phyloP scores from a whole-genome alignment of 2,888 invertebrate species.

The Zaprionus bogoriensis region DNA sequence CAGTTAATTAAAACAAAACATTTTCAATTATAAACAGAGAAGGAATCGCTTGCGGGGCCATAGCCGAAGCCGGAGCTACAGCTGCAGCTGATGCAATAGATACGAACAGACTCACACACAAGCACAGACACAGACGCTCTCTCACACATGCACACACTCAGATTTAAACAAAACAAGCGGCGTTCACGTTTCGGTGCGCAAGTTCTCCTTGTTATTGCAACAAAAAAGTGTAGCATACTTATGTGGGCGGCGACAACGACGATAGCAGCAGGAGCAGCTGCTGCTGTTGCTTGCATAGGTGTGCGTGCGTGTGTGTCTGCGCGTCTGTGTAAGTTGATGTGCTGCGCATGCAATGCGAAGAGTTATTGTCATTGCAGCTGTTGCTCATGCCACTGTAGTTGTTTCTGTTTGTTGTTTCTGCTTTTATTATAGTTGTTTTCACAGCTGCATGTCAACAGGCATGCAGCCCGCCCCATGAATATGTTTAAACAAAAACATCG shows the following conservation, averaged over 20 bases:
- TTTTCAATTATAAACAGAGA: slow-evolving; percentile 71
- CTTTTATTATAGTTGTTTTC: slow-evolving; percentile 58
- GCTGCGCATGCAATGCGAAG: slow-evolving; percentile 37
- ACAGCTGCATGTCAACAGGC: slow-evolving; percentile 61
- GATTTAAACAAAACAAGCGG: slow-evolving; percentile 39
- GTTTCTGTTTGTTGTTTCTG: slow-evolving; percentile 55
- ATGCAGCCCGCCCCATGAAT: slow-evolving; percentile 55
- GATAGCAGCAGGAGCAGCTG: slow-evolving; percentile 26
- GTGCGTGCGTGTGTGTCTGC: slow-evolving; percentile 13
- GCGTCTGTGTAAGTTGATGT: slow-evolving; percentile 6
- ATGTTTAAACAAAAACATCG: slow-evolving; percentile 62
- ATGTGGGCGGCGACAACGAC: slow-evolving; percentile 43
- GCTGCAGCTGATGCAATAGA: slow-evolving; percentile 22
- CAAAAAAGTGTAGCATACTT: slow-evolving; percentile 58
- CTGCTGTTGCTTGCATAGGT: slow-evolving; percentile 48
- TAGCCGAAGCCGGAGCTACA: slow-evolving; percentile 14
- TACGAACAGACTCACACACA: slow-evolving; percentile 16
- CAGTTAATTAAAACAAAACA: slow-evolving; percentile 81
- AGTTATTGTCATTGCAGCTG: slow-evolving; percentile 76
- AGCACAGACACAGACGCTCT: slow-evolving; percentile 10
- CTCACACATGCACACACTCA: slow-evolving; percentile 7
- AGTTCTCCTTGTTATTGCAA: slow-evolving; percentile 49
- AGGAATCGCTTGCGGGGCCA: slow-evolving; percentile 11
- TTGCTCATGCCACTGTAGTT: slow-evolving; percentile 56
- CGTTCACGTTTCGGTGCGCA: slow-evolving; percentile 50